A percentile compares a stretch with the other conserved stretches of the same genome.
phyloP scores from a whole-genome alignment of 2,797 vertebrate species.

The Lacerta agilis region DNA sequence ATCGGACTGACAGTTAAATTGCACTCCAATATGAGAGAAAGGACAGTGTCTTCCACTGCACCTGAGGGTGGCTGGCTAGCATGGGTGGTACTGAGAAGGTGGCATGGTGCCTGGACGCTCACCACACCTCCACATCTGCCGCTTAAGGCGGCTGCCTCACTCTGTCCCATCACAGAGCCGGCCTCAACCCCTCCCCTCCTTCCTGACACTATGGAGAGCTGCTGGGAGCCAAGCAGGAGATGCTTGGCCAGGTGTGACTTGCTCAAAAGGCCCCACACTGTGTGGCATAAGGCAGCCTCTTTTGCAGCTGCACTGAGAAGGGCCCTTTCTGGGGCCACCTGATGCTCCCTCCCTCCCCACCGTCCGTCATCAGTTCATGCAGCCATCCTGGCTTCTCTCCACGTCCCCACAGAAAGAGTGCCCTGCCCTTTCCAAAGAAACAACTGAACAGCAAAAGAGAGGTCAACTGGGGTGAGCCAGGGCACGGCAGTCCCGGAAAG shows the following conservation, averaged over 20 bases:
- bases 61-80: no score
- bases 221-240: not conserved
- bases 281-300: not conserved
- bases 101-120: no score
- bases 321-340: not conserved
- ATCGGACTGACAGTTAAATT: no score
- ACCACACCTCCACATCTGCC: no score
- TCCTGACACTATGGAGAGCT: not conserved
- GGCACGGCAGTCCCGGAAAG: not conserved
- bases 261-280: not conserved
- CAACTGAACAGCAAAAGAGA: not conserved
- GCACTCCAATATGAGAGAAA: no score
- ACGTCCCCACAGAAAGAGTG: not conserved
- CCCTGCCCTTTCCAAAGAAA: not conserved
- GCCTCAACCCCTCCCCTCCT: not conserved
- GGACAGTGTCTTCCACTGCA: no score
- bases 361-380: not conserved
- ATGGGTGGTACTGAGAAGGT: no score
- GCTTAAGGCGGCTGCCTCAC: no score
- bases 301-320: not conserved
- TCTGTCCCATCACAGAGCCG: no score
- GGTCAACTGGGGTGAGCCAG: not conserved
- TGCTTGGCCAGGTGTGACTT: not conserved
- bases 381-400: not conserved
- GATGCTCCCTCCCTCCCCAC: not conserved